Conservation (phyloP, 2,113 vertebrate species). For the Chloropsis cyanopogon region DNA sequence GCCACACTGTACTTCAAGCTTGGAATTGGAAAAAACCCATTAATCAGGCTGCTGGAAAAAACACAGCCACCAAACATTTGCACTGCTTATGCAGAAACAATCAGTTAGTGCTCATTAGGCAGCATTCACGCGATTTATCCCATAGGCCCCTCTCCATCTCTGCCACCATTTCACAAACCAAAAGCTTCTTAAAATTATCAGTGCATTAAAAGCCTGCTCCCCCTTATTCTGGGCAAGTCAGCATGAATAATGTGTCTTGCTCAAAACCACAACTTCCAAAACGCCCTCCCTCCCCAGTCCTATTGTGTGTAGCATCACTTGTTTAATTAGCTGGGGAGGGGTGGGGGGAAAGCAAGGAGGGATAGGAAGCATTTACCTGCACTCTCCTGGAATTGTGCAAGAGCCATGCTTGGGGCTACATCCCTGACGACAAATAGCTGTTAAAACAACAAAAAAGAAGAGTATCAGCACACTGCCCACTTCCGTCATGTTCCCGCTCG, state of each 20-base stretch:
- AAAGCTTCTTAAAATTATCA: slow-evolving; percentile 47
- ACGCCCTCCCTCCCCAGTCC: not conserved
- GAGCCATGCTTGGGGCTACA: slow-evolving; percentile 94
- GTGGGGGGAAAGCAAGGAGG: not conserved
- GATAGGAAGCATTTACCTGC: slow-evolving; percentile 82
- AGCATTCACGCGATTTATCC: slow-evolving; percentile 21
- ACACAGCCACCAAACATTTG: slow-evolving; percentile 1
- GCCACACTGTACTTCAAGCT: slow-evolving; percentile 10
- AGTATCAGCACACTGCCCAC: slow-evolving; percentile 14
- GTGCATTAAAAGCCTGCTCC: slow-evolving; percentile 1
- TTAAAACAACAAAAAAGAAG: slow-evolving; percentile 14
- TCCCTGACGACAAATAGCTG: slow-evolving; percentile 96
- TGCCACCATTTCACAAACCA: not conserved
- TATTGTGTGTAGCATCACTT: slow-evolving; percentile 2
- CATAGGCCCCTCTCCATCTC: not conserved
- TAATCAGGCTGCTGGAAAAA: not conserved
- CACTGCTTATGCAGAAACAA: slow-evolving; percentile 56
- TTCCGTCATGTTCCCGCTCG: not conserved
- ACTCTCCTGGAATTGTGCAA: slow-evolving; percentile 91
- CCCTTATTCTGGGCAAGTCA: slow-evolving; percentile 51
- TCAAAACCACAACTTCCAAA: slow-evolving; percentile 23
- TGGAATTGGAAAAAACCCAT: slow-evolving; percentile 46
- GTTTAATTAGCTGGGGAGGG: not conserved
- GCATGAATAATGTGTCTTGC: slow-evolving; percentile 64
- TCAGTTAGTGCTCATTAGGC: slow-evolving; percentile 60